Evolutionary conservation across 2,113 vertebrate genomes (phyloP), one percentile per base, ranked within the genome.

Genomic region (Pseudorhombus dupliciocellatus): DNA sequence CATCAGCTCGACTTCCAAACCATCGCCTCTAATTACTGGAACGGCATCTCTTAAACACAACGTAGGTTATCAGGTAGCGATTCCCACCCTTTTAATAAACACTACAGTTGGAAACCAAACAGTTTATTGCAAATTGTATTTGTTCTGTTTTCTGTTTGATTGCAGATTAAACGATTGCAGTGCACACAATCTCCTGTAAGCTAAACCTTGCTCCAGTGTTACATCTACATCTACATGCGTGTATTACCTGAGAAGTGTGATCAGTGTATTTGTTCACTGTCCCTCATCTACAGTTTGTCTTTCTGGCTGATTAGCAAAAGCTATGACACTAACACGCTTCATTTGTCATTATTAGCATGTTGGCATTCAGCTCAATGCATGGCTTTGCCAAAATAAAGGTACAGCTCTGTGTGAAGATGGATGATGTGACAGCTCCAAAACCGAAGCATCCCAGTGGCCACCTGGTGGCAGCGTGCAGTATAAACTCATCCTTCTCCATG

Each of bases 71-170:
- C 30, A 21, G 9, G 21, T 1, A 26, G 21, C 1, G 26, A 73
- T 58, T 63, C 18, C 18, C 28, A 25, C 53, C 57, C 31, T 46
- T n/a, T 77, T 16, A 69, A 21, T 75, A 61, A 64, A 75, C 57
- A 28, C 4, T 54, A 40, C 55, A 53, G 28, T 22, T 54, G 21
- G n/a, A 83, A 72, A 65, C 40, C 7, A 54, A 72, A 6, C 15
- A 54, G n/a, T 25, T 54, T n/a, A 53, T 74, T 65, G 6, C 9
- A 2, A 11, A 50, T 59, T 54, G n/a, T 21, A 15, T 26, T 18
- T 16, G 2, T 55, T 26, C 24, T 9, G 1, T 54, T 34, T 58
- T 54, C 10, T 2, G 24, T 66, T 70, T 73, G 10, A 62, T 25
- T 10, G 46, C 28, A 59, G 21, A 24, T 25, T 1, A 2, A 10